phyloP scores from a whole-genome alignment of 2,113 vertebrate species.

The Lutjanus erythropterus region DNA sequence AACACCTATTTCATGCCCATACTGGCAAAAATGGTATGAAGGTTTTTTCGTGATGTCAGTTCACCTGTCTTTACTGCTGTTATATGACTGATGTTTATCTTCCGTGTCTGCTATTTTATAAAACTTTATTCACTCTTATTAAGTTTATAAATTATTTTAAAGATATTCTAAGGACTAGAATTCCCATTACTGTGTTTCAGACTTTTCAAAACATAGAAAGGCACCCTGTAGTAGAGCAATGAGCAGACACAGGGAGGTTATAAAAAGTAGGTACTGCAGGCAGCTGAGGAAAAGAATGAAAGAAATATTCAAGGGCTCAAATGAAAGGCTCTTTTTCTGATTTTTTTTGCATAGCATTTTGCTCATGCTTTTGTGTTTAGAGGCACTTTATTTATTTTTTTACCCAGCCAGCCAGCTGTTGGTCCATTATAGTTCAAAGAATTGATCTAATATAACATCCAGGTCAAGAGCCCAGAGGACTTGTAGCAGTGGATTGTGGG shows the following conservation, averaged over 20 bases:
- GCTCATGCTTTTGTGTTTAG: conserved; percentile 2
- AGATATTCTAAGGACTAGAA: too few relatives aligned
- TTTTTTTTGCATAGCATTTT: neutral
- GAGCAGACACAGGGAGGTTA: conserved; percentile 12
- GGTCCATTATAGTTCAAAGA: neutral
- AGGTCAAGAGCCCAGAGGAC: conserved; percentile 12
- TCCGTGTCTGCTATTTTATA: too few relatives aligned
- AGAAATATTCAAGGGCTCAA: conserved; percentile 19
- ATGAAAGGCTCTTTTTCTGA: conserved; percentile 7
- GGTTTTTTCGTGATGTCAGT: too few relatives aligned
- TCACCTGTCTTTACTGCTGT: too few relatives aligned
- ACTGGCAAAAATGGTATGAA: too few relatives aligned
- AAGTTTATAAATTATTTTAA: too few relatives aligned
- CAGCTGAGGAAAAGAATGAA: neutral
- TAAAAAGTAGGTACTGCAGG: conserved; percentile 15
- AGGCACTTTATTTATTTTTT: neutral
- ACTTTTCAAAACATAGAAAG: too few relatives aligned
- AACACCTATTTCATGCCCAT: too few relatives aligned
- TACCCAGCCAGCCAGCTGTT: conserved; percentile 28
- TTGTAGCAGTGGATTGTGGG: conserved; percentile 3
- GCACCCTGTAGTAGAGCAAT: neutral
- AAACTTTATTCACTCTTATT: too few relatives aligned
- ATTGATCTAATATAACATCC: neutral
- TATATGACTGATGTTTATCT: too few relatives aligned
- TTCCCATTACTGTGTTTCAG: too few relatives aligned